Evolutionary conservation across 2,888 invertebrate genomes (phyloP).

Genomic region (Danaus chrysippus): DNA sequence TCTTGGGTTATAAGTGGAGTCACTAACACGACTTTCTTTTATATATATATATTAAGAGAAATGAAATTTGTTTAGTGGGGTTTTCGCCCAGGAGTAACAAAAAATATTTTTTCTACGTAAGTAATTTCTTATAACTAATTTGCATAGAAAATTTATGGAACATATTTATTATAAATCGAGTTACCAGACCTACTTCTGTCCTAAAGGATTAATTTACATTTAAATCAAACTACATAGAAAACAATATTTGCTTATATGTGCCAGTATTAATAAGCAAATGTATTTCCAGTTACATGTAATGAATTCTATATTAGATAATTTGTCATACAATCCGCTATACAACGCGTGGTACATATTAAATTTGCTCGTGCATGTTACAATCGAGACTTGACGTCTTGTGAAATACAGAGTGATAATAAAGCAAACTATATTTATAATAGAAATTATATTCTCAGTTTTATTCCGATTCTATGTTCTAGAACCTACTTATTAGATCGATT

Average conservation of each 20-base stretch:
- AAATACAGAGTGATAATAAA: constrained; percentile 3
- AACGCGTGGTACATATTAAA: constrained; percentile 5
- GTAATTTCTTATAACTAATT: constrained; percentile 30
- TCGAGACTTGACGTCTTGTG: constrained; percentile 6
- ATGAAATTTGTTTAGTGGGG: no score
- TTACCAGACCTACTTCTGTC: no score
- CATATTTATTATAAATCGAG: constrained; percentile 10
- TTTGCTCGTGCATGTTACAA: constrained; percentile 7
- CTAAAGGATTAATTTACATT: no score
- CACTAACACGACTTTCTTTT: no score
- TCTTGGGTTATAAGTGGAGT: no score
- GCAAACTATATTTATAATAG: no score
- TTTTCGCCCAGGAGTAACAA: no score
- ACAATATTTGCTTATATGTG: background rate
- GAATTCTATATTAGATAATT: constrained; percentile 6
- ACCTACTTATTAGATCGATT: no score
- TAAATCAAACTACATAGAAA: no score
- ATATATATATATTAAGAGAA: no score
- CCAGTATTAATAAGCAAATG: background rate
- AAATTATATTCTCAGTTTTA: no score
- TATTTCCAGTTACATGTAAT: constrained; percentile 4
- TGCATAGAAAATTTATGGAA: constrained; percentile 3
- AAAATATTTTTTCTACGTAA: constrained; percentile 29
- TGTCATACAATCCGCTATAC: constrained; percentile 5
- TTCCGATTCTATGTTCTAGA: no score